These are phyloP conservation scores for Heterochromis multidens DNA, from an alignment of 2,113 vertebrate species.

Conservation along the genomic window DNA sequence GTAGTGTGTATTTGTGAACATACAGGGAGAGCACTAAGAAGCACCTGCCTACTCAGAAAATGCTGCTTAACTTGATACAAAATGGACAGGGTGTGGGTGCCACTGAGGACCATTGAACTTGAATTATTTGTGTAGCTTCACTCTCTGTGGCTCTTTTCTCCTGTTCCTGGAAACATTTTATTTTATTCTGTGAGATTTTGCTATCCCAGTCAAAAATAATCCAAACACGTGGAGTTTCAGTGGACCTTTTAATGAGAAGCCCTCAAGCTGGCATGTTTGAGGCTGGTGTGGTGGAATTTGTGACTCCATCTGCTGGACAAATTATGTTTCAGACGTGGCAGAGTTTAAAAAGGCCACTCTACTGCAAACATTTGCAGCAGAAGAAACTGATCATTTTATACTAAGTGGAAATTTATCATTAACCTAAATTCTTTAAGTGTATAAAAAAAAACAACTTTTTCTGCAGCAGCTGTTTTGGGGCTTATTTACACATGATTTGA, in stretches of 20 bases:
- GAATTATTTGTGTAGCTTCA: neutral
- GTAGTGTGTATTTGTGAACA: neutral
- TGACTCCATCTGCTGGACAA: slow-evolving; percentile 23
- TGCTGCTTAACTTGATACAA: slow-evolving; percentile 27
- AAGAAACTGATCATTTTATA: neutral
- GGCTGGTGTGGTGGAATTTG: neutral
- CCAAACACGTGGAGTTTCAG: neutral
- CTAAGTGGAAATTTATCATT: neutral
- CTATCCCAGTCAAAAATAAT: neutral
- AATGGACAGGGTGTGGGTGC: neutral
- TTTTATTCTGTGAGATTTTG: neutral
- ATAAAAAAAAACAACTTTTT: neutral
- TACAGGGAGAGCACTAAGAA: neutral
- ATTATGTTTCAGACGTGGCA: neutral
- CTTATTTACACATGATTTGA: neutral
- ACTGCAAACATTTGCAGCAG: neutral
- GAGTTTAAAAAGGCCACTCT: neutral
- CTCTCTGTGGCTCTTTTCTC: neutral
- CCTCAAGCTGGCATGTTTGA: neutral
- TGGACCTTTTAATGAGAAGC: neutral
- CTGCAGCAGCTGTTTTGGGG: neutral
- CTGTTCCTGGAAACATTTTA: neutral
- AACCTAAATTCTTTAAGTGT: neutral
- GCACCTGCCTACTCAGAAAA: slow-evolving; percentile 1
- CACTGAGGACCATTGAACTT: neutral